Base-by-base conservation (phyloP, 2,797 vertebrate species). In the Gymnothorax javanicus region DNA sequence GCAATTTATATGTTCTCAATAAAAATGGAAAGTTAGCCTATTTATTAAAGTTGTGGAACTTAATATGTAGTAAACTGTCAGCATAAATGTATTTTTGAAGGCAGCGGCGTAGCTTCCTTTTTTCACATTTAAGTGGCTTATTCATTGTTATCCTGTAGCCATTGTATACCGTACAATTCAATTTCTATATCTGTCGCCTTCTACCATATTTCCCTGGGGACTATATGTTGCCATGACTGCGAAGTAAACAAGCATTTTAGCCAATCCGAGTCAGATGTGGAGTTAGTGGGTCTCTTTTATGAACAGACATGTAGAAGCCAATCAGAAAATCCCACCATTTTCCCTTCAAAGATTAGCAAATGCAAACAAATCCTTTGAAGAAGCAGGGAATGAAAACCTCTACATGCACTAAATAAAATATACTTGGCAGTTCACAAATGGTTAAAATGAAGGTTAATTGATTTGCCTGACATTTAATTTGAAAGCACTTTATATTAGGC, bases 231-330 rank as follows among this genome's bases (percentile, higher is more conserved):
- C 75, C 84, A 85, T 88, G 87, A 62, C 77, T 88, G 87, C 84
- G 69, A 83, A 85, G 77, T 75, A 88, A 85, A 85, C 84, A 71
- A 23, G 79, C 60, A 60, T 33, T 58, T 82, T 84, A 85, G 87
- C 84, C 84, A 88, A 84, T 85, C 62, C 58, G 79, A 85, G 84
- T 83, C 77, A 67, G 54, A 82, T 57, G 54, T 54, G 20, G 77
- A 82, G 77, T 82, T 69, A 88, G 77, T 85, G 87, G 87, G 84
- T 84, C 85, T 84, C 83, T 87, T 87, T 87, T 84, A 84, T 87
- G 79, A 84, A 87, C 86, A 79, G 86, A 77, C 82, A 73, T 79
- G 69, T 87, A 58, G 69, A 87, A 87, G 71, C 69, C 82, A 64
- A 84, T 54, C 82, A 87, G 69, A 81, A 87, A 87, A 87, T 87